Percentiles rank a stretch among this genome's conserved stretches.
Conservation (phyloP, 2,888 invertebrate species). For the Iselma pallidipennis region DNA sequence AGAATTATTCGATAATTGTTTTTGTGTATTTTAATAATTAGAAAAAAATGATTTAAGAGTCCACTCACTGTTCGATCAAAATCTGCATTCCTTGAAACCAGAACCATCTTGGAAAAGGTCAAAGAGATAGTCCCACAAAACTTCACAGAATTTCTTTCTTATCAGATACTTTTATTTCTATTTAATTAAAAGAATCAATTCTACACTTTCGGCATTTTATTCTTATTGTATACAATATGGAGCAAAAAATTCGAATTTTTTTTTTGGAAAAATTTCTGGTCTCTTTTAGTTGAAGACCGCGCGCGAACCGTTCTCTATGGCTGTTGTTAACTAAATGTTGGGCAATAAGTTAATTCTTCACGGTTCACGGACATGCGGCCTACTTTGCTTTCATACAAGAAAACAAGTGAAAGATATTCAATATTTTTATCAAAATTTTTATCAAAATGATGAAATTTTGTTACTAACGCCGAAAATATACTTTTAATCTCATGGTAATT, state of each 20-base stretch:
- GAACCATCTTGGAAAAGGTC: slow-evolving; percentile 40
- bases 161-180: neutral
- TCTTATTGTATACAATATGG: no score
- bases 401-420: slow-evolving; percentile 47
- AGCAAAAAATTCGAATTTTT: neutral
- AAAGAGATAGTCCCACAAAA: neutral
- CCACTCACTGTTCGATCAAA: slow-evolving; percentile 48
- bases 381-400: slow-evolving; percentile 45
- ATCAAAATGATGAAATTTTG: neutral
- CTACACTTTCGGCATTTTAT: neutral
- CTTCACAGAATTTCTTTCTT: neutral
- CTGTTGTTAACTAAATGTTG: slow-evolving; percentile 49
- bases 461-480: neutral
- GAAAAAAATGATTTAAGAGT: slow-evolving; percentile 8
- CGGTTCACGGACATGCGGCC: slow-evolving; percentile 47
- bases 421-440: neutral
- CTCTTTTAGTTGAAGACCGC: slow-evolving; percentile 20
- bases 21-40: neutral
- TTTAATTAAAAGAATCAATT: slow-evolving; percentile 1
- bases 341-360: slow-evolving; percentile 26
- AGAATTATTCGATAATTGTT: neutral
- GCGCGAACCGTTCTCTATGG: slow-evolving; percentile 44
- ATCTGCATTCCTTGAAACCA: slow-evolving; percentile 42
- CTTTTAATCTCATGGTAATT: no score
- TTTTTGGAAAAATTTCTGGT: neutral